Evolutionary conservation across 2,888 invertebrate species (phyloP).

Genomic region (Argyresthia goedartella): DNA sequence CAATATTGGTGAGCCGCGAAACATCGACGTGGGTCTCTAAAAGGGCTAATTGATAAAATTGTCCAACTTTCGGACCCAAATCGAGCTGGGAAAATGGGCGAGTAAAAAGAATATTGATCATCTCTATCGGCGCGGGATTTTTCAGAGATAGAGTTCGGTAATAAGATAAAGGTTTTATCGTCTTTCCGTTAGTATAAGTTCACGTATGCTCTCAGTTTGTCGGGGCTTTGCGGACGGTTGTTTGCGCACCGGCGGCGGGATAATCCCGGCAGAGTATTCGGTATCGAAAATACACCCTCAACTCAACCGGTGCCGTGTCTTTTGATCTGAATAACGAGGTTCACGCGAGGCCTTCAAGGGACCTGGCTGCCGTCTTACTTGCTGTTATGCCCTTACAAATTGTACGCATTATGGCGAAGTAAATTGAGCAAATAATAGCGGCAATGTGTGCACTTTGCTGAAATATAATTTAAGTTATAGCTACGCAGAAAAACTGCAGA

Average conservation of each 20-base stretch:
- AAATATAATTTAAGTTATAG: too few relatives aligned
- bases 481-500: too few relatives aligned
- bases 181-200: constrained; percentile 60
- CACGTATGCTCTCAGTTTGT: constrained; percentile 37
- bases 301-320: constrained; percentile 22
- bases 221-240: constrained; percentile 44
- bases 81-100: constrained; percentile 6
- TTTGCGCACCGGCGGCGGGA: constrained; percentile 53
- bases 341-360: constrained; percentile 6
- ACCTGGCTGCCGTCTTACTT: too few relatives aligned
- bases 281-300: constrained; percentile 30
- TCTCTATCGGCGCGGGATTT: constrained; percentile 15
- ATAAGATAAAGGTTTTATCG: constrained; percentile 66
- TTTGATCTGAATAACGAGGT: constrained; percentile 38
- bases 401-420: too few relatives aligned
- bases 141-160: constrained; percentile 34
- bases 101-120: too few relatives aligned
- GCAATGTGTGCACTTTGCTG: too few relatives aligned
- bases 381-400: too few relatives aligned
- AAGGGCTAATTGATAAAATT: background rate
- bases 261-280: constrained; percentile 48
- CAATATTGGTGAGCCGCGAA: background rate
- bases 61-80: background rate
- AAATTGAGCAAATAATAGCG: too few relatives aligned
- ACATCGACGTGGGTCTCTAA: background rate